A percentile compares a stretch with the other conserved stretches of the same genome.
Evolutionary conservation across 2,888 invertebrate genomes (phyloP).

Genomic region (Agrotis exclamationis): DNA sequence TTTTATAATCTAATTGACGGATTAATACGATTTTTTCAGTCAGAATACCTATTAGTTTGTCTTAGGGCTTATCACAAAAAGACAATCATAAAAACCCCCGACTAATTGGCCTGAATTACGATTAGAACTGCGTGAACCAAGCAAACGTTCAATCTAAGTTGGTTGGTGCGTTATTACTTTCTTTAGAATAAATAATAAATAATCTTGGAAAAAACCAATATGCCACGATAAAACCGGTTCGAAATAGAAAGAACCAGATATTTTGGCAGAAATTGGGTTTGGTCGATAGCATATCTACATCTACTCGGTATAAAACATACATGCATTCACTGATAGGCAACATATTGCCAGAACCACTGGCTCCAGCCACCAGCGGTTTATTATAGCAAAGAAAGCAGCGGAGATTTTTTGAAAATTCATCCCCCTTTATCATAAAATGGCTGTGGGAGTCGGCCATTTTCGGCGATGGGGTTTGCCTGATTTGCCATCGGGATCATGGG

Average conservation of each 20-base stretch:
- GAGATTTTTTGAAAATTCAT: not conserved
- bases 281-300: not conserved
- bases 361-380: not conserved
- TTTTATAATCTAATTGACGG: no score
- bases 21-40: no score
- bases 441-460: not conserved
- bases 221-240: constrained; percentile 2
- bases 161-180: not conserved
- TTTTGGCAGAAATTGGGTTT: constrained; percentile 4
- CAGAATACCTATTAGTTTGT: not conserved
- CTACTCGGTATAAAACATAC: not conserved
- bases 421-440: not conserved
- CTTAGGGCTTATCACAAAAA: not conserved
- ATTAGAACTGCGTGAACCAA: not conserved
- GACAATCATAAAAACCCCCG: not conserved
- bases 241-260: constrained; percentile 4
- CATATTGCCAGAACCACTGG: not conserved
- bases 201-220: not conserved
- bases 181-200: not conserved
- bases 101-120: not conserved
- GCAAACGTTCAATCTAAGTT: not conserved
- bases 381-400: not conserved
- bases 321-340: constrained; percentile 5
- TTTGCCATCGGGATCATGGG: not conserved
- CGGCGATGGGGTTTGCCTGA: constrained; percentile 5